A percentile compares a stretch with the other conserved stretches of the same genome.
Evolutionary conservation across 1,140 invertebrate species (phyloP).

Genomic region (Neoseiulus cucumeris): DNA sequence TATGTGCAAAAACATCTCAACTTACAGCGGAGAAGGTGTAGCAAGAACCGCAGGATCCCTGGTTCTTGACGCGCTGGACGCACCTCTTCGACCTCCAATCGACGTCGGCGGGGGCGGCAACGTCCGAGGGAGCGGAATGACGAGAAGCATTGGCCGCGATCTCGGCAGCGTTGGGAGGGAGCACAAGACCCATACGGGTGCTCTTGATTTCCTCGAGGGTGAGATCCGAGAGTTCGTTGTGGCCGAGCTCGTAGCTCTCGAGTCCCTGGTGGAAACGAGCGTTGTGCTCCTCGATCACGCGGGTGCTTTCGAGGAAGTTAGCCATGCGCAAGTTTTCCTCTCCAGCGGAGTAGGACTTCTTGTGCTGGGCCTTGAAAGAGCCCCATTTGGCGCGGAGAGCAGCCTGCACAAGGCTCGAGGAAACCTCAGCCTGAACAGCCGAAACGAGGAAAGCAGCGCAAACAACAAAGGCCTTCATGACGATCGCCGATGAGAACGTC

Average conservation of each 20-base stretch:
- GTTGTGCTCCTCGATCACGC: not conserved
- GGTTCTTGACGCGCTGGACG: conserved; percentile 31
- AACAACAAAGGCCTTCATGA: not conserved
- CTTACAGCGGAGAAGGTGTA: conserved; percentile 22
- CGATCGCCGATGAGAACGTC: too few relatives aligned
- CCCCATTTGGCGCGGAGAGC: conserved; percentile 3
- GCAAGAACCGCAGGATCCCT: conserved; percentile 28
- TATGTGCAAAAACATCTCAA: not conserved
- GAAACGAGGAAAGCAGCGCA: not conserved
- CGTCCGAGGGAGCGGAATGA: not conserved
- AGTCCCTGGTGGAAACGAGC: not conserved
- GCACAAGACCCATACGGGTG: not conserved
- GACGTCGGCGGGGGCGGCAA: conserved; percentile 20
- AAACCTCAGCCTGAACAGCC: not conserved
- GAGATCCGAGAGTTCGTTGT: not conserved
- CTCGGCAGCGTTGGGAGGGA: not conserved
- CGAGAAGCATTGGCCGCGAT: not conserved
- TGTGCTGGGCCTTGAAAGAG: not conserved
- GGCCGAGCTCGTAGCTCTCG: not conserved
- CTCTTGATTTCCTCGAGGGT: conserved; percentile 1
- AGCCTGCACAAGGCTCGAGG: not conserved
- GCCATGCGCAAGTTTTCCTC: not conserved
- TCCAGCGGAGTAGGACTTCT: not conserved
- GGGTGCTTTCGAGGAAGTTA: not conserved
- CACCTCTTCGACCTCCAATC: conserved; percentile 31